phyloP scores from a whole-genome alignment of 2,113 vertebrate genomes.

The Casuarius casuarius region DNA sequence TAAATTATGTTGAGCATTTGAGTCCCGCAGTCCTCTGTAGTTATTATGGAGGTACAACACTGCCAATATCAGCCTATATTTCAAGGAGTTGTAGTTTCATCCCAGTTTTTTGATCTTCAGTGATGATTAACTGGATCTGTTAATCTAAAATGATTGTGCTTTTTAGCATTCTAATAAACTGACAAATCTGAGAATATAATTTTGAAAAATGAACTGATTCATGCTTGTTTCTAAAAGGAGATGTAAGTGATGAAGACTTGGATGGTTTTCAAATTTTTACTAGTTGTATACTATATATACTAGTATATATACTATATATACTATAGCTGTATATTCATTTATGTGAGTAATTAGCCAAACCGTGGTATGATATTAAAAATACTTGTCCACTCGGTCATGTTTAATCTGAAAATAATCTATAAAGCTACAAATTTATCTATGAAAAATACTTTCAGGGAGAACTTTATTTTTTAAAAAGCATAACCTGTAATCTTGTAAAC shows the following conservation, averaged over 20 bases:
- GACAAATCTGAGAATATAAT: background rate
- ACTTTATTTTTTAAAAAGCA: background rate
- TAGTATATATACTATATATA: too few species aligned
- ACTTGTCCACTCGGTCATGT: background rate
- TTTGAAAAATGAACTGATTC: background rate
- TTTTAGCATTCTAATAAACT: conserved; percentile 19
- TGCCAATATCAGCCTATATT: background rate
- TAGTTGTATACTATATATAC: background rate
- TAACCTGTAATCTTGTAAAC: background rate
- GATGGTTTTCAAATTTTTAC: background rate
- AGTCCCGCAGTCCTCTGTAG: background rate
- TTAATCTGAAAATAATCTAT: background rate
- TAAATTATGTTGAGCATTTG: background rate
- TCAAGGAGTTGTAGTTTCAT: background rate
- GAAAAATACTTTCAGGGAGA: background rate
- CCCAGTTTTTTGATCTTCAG: background rate
- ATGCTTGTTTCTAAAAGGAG: background rate
- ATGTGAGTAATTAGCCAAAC: background rate
- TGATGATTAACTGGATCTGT: background rate
- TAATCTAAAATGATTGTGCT: background rate
- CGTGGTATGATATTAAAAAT: background rate
- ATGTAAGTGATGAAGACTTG: background rate
- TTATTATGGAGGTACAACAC: background rate
- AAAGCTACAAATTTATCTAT: background rate
- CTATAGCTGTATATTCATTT: too few species aligned